Conservation (phyloP, 2,888 invertebrate species). For the Embidobia sp. region DNA sequence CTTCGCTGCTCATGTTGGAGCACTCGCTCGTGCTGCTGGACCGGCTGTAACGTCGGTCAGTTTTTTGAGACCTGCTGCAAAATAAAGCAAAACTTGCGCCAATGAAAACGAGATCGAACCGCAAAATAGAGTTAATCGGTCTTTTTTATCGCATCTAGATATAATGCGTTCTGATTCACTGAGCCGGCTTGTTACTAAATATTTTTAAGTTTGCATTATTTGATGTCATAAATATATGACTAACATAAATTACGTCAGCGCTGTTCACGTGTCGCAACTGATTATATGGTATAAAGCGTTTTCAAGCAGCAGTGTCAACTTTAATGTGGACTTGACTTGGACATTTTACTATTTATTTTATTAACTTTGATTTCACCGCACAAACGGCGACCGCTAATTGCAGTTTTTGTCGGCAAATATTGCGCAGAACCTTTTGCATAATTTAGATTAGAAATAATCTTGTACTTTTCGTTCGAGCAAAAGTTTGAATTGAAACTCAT, state of each 20-base stretch:
- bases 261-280: constrained; percentile 27
- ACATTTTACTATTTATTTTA: constrained; percentile 1
- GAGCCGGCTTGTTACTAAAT: too few relatives aligned
- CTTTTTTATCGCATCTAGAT: too few relatives aligned
- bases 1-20: constrained; percentile 79
- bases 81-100: not conserved
- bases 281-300: constrained; percentile 14
- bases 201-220: too few relatives aligned
- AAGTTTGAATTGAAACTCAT: too few relatives aligned
- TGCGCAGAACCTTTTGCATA: too few relatives aligned
- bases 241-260: constrained; percentile 25
- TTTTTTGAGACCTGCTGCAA: constrained; percentile 76
- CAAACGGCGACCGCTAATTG: too few relatives aligned
- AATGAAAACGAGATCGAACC: too few relatives aligned
- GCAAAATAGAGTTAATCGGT: too few relatives aligned
- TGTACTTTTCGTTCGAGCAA: too few relatives aligned
- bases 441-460: too few relatives aligned
- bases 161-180: too few relatives aligned
- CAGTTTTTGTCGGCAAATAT: too few relatives aligned
- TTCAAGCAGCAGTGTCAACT: not conserved
- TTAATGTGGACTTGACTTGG: not conserved
- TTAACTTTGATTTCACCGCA: not conserved
- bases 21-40: constrained; percentile 80
- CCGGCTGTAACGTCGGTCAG: constrained; percentile 78
- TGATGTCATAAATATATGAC: constrained; percentile 22